phyloP scores from a whole-genome alignment of 2,113 vertebrate species.

The Leucopsar rothschildi region DNA sequence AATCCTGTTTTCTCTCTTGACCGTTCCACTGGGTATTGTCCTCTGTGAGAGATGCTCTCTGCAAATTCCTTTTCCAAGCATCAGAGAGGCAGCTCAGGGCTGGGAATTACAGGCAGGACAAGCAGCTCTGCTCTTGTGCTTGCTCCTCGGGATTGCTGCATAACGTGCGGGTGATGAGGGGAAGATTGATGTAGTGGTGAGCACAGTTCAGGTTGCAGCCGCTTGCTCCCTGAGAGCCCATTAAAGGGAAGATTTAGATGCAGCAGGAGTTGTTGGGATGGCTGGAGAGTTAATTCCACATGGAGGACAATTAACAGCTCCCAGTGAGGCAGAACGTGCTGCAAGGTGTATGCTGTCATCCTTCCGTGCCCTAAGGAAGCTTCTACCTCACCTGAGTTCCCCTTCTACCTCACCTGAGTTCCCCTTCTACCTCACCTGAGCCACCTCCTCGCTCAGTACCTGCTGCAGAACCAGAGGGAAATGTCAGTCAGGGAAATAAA shows the following conservation, averaged over 20 bases:
- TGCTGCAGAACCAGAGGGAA: background rate
- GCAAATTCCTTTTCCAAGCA: background rate
- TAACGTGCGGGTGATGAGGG: background rate
- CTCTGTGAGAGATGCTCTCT: background rate
- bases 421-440: background rate
- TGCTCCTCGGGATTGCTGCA: background rate
- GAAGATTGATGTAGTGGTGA: background rate
- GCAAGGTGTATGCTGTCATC: accelerated
- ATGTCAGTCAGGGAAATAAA: background rate
- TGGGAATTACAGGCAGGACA: background rate
- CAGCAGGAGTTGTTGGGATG: background rate
- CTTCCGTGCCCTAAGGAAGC: background rate
- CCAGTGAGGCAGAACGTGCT: background rate
- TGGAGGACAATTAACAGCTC: conserved; percentile 46
- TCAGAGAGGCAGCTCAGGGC: background rate
- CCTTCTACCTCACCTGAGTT: background rate
- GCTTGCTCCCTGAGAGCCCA: background rate
- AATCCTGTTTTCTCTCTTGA: background rate
- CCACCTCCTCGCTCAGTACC: background rate
- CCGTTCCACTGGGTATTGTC: background rate
- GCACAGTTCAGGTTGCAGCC: background rate
- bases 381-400: background rate
- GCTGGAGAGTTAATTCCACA: background rate
- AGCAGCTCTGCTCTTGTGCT: background rate
- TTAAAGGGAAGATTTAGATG: conserved; percentile 17